These are phyloP conservation scores for Drosophila orosa DNA, from an alignment of 1,140 invertebrate genomes.

Conservation along the genomic window DNA sequence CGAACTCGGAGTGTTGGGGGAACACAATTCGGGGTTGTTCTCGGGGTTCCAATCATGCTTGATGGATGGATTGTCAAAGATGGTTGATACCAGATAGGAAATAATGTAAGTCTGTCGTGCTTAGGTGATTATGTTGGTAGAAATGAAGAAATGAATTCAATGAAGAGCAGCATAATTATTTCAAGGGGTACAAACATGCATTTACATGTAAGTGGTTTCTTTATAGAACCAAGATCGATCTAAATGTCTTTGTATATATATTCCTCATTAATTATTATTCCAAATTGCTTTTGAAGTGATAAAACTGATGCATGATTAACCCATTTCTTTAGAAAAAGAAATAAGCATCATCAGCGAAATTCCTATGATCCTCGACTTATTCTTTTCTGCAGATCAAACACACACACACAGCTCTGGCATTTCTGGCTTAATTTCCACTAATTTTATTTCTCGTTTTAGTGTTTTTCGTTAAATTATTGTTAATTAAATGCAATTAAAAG, in stretches of 20 bases:
- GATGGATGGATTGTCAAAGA: constrained; percentile 66
- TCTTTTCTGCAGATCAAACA: constrained; percentile 3
- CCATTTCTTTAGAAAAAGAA: background rate
- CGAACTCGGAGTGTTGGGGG: constrained; percentile 7
- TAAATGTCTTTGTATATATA: background rate
- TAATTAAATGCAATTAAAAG: constrained; percentile 79
- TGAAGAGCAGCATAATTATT: constrained; percentile 6
- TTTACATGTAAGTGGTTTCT: background rate
- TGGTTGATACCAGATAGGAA: constrained; percentile 37
- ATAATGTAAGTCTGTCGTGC: constrained; percentile 54
- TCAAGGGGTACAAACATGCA: background rate
- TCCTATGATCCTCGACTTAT: background rate
- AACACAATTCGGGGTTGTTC: constrained; percentile 41
- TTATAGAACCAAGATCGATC: background rate
- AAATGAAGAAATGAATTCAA: background rate
- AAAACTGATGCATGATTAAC: background rate
- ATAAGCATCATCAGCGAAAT: background rate
- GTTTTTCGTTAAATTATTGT: constrained; percentile 76
- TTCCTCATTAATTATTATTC: background rate
- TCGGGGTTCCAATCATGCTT: constrained; percentile 32
- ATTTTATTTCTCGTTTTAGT: constrained; percentile 55
- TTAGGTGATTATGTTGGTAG: constrained; percentile 34
- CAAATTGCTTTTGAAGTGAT: background rate
- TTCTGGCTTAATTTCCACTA: constrained; percentile 29
- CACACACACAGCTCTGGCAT: constrained; percentile 19